Base-by-base conservation (phyloP, 2,113 vertebrate genomes). In the Brachyhypopomus gauderio region DNA sequence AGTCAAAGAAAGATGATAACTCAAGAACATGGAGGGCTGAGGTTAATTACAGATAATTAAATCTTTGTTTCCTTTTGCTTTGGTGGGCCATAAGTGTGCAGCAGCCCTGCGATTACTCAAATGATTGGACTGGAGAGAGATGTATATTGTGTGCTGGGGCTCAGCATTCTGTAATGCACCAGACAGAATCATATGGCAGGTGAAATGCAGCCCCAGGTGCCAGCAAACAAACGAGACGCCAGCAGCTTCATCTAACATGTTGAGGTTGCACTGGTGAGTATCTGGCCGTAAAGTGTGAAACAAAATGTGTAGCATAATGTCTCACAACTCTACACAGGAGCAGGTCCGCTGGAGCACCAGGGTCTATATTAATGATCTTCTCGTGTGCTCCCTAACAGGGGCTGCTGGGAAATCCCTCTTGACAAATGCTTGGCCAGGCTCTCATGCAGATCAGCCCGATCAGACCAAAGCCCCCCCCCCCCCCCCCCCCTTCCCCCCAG, bases 31-130 rank as follows among this genome's bases (percentile, higher is more conserved):
- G 20, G 30, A 27, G 38, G 25, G 74, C 81, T 60, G 9, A 41
- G 81, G 81, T 72, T 78, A 69, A 77, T 83, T 64, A 83, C 12
- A 66, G n/a, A 60, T 30, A 83, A 78, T 72, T 72, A 77, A 78
- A 83, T 83, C 58, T 72, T 80, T 3, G 27, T 71, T 63, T 64
- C 64, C 30, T 63, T 70, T 72, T 72, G n/a, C 41, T 27, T 0
- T 17, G 4, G 4, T 52, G 34, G 75, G 27, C 59, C 56, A 19
- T 38, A 20, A 5, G 30, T 22, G 2, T 34, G 27, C 73, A 36
- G 58, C 38, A 56, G 22, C 27, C 11, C 25, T 56, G 67, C 60
- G 14, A 58, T 77, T 78, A 64, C 69, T 78, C 81, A 72, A 77
- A 72, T 72, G 72, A 52, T 1, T 41, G 63, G 75, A 71, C 62